A percentile compares a stretch with the other conserved stretches of the same genome.
phyloP scores from a whole-genome alignment of 2,797 vertebrate species.

The Mastacembelus armatus region DNA sequence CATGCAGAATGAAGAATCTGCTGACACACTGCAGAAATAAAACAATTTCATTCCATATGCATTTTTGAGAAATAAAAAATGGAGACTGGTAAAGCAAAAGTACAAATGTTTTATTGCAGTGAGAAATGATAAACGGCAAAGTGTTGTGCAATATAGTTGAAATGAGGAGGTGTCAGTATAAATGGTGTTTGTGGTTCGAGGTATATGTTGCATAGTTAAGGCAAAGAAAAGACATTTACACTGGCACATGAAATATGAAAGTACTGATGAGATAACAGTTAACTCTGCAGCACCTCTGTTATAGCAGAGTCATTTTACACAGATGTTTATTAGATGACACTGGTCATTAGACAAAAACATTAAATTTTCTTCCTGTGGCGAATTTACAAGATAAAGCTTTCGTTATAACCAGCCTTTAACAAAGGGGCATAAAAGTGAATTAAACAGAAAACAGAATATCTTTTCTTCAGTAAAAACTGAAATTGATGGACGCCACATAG shows the following conservation, averaged over 20 bases:
- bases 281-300: not conserved
- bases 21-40: not conserved
- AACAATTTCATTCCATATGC: too few species aligned
- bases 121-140: slow-evolving; percentile 1
- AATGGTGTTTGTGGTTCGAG: not conserved
- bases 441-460: not conserved
- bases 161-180: not conserved
- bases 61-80: not conserved
- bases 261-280: not conserved
- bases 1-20: too few species aligned
- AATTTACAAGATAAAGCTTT: not conserved
- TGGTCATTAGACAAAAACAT: not conserved
- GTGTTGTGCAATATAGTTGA: slow-evolving; percentile 12
- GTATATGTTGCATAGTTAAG: slow-evolving; percentile 20
- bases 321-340: not conserved
- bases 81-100: slow-evolving; percentile 1
- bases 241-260: not conserved
- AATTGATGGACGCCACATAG: not conserved
- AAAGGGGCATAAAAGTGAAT: not conserved
- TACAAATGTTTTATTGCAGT: slow-evolving; percentile 38
- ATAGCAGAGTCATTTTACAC: not conserved
- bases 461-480: not conserved
- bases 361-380: not conserved
- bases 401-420: not conserved
- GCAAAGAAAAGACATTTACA: not conserved